Percentiles rank a stretch among this genome's conserved stretches.
Evolutionary conservation across 2,888 invertebrate species (phyloP).

Genomic region (Macroteleia sp.): DNA sequence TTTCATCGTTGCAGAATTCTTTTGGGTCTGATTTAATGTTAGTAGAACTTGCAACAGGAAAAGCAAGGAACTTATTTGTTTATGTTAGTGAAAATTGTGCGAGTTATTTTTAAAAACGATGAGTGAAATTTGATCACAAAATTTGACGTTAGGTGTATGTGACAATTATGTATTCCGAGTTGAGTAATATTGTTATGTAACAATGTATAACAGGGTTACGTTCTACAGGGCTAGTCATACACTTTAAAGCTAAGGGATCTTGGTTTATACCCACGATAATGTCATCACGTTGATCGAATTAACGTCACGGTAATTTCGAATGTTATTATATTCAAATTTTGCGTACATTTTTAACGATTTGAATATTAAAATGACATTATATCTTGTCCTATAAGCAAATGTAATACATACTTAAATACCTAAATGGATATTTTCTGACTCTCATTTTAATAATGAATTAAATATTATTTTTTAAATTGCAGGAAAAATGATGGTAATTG

Average conservation of each 20-base stretch:
- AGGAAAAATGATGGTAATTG: too few species aligned
- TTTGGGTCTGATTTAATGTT: too few species aligned
- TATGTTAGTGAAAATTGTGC: too few species aligned
- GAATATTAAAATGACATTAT: too few species aligned
- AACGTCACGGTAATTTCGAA: constrained; percentile 5
- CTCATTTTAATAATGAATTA: too few species aligned
- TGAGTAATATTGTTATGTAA: constrained; percentile 13
- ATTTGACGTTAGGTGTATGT: not conserved
- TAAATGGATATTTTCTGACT: too few species aligned
- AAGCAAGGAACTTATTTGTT: too few species aligned
- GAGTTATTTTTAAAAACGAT: constrained; percentile 11
- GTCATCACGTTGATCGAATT: constrained; percentile 3
- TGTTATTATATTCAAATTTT: not conserved
- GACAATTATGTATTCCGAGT: constrained; percentile 13
- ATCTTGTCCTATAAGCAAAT: too few species aligned
- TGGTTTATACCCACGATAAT: constrained; percentile 13
- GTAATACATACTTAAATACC: too few species aligned
- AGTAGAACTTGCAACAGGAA: too few species aligned
- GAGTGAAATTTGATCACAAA: constrained; percentile 13
- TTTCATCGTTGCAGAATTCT: too few species aligned
- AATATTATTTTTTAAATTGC: too few species aligned
- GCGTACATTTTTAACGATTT: not conserved
- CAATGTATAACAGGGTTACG: constrained; percentile 17
- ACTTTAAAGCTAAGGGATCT: constrained; percentile 2
- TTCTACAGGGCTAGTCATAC: constrained; percentile 1